Percentiles rank a stretch among this genome's conserved stretches.
Conservation (phyloP, 2,797 vertebrate genomes). For the Pangasius mekongensis region DNA sequence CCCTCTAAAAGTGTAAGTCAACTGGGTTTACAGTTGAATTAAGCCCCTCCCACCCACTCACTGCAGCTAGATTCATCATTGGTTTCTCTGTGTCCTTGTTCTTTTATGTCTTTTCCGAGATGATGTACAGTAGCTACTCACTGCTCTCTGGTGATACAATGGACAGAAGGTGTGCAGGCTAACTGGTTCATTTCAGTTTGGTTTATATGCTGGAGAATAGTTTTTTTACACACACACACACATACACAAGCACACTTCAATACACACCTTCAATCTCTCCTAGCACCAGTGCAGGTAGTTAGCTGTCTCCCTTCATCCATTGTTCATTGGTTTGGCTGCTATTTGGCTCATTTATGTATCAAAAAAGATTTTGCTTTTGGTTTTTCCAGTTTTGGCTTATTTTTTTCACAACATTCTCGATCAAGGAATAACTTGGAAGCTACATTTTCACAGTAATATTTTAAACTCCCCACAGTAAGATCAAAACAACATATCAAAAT, state of each 20-base stretch:
- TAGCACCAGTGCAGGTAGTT: slow-evolving; percentile 51
- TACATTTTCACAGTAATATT: slow-evolving; percentile 79
- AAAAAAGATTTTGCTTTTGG: slow-evolving; percentile 71
- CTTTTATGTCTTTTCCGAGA: slow-evolving; percentile 35
- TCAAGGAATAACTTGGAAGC: slow-evolving; percentile 68
- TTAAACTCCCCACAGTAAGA: slow-evolving; percentile 66
- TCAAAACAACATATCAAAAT: slow-evolving; percentile 69
- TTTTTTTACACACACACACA: slow-evolving; percentile 32
- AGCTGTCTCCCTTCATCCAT: slow-evolving; percentile 53
- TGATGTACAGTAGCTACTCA: slow-evolving; percentile 28
- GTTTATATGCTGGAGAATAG: slow-evolving; percentile 63
- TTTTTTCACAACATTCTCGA: slow-evolving; percentile 67
- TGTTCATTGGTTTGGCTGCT: slow-evolving; percentile 76
- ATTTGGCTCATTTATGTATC: slow-evolving; percentile 64
- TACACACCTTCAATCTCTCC: slow-evolving; percentile 12
- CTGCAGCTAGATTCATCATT: slow-evolving; percentile 50
- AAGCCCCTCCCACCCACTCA: slow-evolving; percentile 28
- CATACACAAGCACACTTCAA: slow-evolving; percentile 17
- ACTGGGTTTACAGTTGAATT: slow-evolving; percentile 56
- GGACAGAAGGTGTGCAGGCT: slow-evolving; percentile 40
- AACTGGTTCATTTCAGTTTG: slow-evolving; percentile 56
- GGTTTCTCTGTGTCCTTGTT: slow-evolving; percentile 45
- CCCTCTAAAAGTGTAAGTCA: slow-evolving; percentile 71
- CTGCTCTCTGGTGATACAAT: slow-evolving; percentile 46
- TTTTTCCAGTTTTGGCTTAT: slow-evolving; percentile 73